Conservation (phyloP, 2,113 vertebrate genomes). For the Numenius arquata region DNA sequence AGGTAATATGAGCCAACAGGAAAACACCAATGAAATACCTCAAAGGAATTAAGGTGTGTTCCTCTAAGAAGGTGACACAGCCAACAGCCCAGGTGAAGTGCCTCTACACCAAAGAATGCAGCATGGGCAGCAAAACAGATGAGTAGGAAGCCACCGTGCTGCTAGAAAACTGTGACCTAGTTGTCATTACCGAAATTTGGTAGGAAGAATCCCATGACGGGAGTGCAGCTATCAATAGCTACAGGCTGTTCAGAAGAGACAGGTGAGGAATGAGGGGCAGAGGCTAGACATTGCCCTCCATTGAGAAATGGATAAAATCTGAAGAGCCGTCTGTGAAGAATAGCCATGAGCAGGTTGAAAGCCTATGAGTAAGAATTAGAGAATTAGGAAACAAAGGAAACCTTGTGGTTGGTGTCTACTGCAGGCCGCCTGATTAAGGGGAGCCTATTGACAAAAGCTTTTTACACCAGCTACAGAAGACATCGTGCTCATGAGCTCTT, state of each 20-base stretch:
- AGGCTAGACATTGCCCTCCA: not conserved
- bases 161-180: not conserved
- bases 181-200: not conserved
- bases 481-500: not conserved
- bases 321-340: not conserved
- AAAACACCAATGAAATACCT: not conserved
- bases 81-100: not conserved
- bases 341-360: not conserved
- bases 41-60: not conserved
- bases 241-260: not conserved
- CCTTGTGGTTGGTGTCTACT: not conserved
- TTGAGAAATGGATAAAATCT: not conserved
- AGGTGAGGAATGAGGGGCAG: not conserved
- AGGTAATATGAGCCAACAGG: not conserved
- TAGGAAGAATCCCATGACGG: accelerated
- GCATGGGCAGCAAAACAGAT: not conserved
- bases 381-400: not conserved
- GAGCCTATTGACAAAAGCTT: not conserved
- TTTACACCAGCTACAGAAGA: not conserved
- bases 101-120: not conserved
- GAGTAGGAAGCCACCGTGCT: not conserved
- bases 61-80: not conserved
- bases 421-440: not conserved
- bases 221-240: not conserved
- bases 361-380: not conserved